Conservation (phyloP, 2,888 invertebrate genomes). For the Holacanthella duospinosa region DNA sequence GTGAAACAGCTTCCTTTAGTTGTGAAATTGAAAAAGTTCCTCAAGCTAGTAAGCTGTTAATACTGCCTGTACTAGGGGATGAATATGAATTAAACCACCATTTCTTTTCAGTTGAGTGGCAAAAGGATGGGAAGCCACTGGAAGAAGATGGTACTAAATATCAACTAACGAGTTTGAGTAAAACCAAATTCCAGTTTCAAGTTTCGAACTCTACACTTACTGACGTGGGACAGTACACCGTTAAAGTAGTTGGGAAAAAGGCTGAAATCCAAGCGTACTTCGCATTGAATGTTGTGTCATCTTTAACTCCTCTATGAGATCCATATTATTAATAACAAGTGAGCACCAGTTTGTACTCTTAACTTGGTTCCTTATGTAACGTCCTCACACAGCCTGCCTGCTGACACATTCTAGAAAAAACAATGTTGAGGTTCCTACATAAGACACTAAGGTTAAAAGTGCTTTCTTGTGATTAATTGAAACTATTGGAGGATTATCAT, state of each 20-base stretch:
- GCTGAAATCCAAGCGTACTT: constrained; percentile 74
- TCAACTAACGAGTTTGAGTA: constrained; percentile 70
- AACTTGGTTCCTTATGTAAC: neutral
- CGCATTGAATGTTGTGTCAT: constrained; percentile 65
- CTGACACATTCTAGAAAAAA: neutral
- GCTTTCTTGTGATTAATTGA: neutral
- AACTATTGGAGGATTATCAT: no score
- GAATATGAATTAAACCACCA: neutral
- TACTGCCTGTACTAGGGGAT: neutral
- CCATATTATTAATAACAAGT: neutral
- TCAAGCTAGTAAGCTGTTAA: constrained; percentile 44
- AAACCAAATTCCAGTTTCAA: constrained; percentile 65
- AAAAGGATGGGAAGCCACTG: constrained; percentile 82
- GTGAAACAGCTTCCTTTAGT: constrained; percentile 67
- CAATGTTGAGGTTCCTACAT: neutral
- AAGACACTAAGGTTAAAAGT: neutral
- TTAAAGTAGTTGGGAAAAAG: constrained; percentile 73
- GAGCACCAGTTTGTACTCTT: neutral
- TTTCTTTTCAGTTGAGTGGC: constrained; percentile 58
- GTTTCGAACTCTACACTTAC: constrained; percentile 61
- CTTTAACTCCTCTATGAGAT: constrained; percentile 27
- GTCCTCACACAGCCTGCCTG: neutral
- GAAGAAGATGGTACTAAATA: constrained; percentile 64
- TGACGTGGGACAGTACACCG: constrained; percentile 80
- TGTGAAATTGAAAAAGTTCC: constrained; percentile 61